Base-by-base conservation (phyloP, 2,797 vertebrate genomes). In the Cyprinella venusta region DNA sequence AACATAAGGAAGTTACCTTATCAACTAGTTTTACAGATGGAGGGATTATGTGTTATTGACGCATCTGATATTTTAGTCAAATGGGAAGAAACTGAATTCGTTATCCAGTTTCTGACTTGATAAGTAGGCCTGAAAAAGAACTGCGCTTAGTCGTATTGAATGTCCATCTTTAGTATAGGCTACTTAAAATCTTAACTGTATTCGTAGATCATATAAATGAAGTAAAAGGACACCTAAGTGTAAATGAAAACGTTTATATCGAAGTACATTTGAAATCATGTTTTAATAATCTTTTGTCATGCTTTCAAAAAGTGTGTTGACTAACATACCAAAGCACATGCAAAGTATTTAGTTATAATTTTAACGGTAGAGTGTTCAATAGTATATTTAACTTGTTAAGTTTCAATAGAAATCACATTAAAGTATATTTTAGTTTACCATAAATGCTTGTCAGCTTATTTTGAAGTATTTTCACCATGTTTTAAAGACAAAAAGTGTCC, bases 21-120 rank as follows among this genome's bases (percentile, higher is more conserved):
- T 72, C 19, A 16, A 8, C 21, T 36, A 12, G 40, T 81, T 72
- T 50, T 63, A 50, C 79, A 81, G 40, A 80, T 67, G 56, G 12
- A n/a, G 4, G 21, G 30, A 7, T 63, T 65, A 33, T 33, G 24
- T 0, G 24, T 64, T 26, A 38, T 45, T 26, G 2, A 18, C 30
- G 21, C 42, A 48, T 71, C 68, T 63, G 26, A 5, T 5, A 71
- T 19, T 72, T 48, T 33, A 81, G 26, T 71, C 68, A 81, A 74
- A 81, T 36, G 21, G 77, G 19, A 33, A 54, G n/a, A 68, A 56
- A 18, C 33, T 13, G 48, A 69, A 6, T 8, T 3, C 12, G 9
- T 24, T 48, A 48, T 48, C 13, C 15, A n/a, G 45, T 67, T 63
- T 50, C 45, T 50, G 45, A 7, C 9, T 40, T 69, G 38, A 61